These are phyloP conservation scores for Pseudococcus jackbeardsleyi DNA, from an alignment of 2,888 invertebrate genomes.

Conservation along the genomic window DNA sequence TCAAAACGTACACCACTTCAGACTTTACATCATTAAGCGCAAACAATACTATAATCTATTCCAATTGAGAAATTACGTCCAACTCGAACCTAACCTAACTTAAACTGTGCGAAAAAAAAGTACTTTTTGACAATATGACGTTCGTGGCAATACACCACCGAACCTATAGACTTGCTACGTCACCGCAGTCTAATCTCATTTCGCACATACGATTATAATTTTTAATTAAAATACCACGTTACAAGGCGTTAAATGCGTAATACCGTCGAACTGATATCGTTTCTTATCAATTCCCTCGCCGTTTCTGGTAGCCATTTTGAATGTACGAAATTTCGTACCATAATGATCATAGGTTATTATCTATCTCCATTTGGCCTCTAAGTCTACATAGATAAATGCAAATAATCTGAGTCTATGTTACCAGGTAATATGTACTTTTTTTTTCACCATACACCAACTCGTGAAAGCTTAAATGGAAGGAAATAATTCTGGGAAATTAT, in stretches of 20 bases:
- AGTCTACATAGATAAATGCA: too few species aligned
- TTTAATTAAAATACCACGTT: slow-evolving; percentile 53
- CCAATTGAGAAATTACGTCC: slow-evolving; percentile 3
- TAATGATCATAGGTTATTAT: neutral
- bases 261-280: slow-evolving; percentile 7
- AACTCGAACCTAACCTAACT: neutral
- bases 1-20: neutral
- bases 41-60: slow-evolving; percentile 22
- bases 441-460: neutral
- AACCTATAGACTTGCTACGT: neutral
- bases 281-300: slow-evolving; percentile 9
- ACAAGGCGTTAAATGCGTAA: slow-evolving; percentile 29
- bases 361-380: neutral
- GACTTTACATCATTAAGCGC: neutral
- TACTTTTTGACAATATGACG: neutral
- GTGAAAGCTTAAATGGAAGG: neutral
- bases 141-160: neutral
- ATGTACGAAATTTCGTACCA: neutral
- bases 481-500: neutral
- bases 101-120: neutral
- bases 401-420: too few species aligned
- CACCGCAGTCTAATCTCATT: neutral
- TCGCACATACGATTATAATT: slow-evolving; percentile 51
- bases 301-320: neutral
- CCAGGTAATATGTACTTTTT: too few species aligned